Conservation (phyloP, 1,140 invertebrate genomes). For the Apis dorsata region DNA sequence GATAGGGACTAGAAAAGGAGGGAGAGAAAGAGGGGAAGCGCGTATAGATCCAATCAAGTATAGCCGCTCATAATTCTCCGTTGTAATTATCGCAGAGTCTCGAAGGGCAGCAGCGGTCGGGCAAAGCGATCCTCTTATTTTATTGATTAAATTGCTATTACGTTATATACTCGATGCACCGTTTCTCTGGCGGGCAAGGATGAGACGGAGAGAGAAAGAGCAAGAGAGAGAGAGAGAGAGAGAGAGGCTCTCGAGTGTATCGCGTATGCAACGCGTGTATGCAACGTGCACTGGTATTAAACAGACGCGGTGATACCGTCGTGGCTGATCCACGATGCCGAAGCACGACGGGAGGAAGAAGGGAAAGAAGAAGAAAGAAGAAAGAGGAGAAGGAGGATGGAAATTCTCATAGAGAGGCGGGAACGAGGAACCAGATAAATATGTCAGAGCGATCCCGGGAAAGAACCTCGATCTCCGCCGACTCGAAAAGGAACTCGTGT, state of each 20-base stretch:
- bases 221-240: background rate
- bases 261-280: conserved; percentile 26
- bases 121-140: conserved; percentile 73
- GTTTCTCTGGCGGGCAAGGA: conserved; percentile 5
- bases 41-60: conserved; percentile 77
- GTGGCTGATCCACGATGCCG: conserved; percentile 50
- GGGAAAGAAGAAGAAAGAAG: conserved; percentile 29
- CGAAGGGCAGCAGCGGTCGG: conserved; percentile 64
- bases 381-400: conserved; percentile 48
- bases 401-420: conserved; percentile 65
- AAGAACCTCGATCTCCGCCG: conserved; percentile 46
- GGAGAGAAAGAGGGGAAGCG: conserved; percentile 55
- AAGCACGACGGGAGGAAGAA: conserved; percentile 30
- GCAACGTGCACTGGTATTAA: conserved; percentile 30
- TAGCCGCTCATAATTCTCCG: conserved; percentile 75
- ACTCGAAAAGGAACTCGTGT: conserved; percentile 57
- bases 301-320: conserved; percentile 42
- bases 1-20: conserved; percentile 9
- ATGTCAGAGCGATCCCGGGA: conserved; percentile 55
- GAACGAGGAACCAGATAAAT: conserved; percentile 64
- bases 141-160: conserved; percentile 78
- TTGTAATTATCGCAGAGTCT: conserved; percentile 76
- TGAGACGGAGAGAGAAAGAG: background rate
- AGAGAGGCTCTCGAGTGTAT: background rate
- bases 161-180: conserved; percentile 66